Conservation (phyloP, 2,888 invertebrate species). For the Nymphalis urticae region DNA sequence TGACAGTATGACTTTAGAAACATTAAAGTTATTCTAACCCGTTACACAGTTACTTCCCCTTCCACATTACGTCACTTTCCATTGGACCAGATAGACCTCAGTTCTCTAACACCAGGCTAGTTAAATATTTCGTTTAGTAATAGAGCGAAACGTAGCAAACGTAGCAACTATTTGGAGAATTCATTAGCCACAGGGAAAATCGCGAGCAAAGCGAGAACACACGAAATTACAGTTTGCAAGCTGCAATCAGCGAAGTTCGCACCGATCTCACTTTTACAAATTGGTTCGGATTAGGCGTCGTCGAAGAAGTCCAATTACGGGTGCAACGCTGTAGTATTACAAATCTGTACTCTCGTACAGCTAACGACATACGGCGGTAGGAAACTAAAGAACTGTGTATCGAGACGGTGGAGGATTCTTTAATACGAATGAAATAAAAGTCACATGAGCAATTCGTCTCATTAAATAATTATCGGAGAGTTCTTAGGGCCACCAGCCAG, state of each 20-base stretch:
- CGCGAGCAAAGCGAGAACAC: conserved; percentile 8
- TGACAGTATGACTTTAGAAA: not conserved
- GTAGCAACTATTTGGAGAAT: conserved; percentile 10
- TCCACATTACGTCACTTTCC: not conserved
- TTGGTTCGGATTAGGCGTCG: conserved; percentile 20
- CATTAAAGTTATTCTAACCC: not conserved
- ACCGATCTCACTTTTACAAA: conserved; percentile 28
- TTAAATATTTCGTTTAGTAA: not conserved
- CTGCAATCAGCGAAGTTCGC: conserved; percentile 27
- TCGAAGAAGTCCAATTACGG: conserved; percentile 21
- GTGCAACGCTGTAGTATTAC: conserved; percentile 22
- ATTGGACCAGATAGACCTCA: too few species aligned
- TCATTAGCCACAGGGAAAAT: not conserved
- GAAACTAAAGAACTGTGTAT: not conserved
- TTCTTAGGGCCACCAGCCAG: too few species aligned
- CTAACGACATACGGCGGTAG: not conserved
- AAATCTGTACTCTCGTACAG: conserved; percentile 11
- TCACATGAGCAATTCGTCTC: too few species aligned
- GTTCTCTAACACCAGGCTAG: too few species aligned
- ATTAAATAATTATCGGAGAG: too few species aligned
- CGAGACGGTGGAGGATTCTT: not conserved
- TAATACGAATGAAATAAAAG: too few species aligned
- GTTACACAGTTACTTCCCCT: not conserved
- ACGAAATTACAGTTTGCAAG: conserved; percentile 17
- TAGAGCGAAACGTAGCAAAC: not conserved